Conservation (phyloP, 2,888 invertebrate species). For the Cyclophora punctaria region DNA sequence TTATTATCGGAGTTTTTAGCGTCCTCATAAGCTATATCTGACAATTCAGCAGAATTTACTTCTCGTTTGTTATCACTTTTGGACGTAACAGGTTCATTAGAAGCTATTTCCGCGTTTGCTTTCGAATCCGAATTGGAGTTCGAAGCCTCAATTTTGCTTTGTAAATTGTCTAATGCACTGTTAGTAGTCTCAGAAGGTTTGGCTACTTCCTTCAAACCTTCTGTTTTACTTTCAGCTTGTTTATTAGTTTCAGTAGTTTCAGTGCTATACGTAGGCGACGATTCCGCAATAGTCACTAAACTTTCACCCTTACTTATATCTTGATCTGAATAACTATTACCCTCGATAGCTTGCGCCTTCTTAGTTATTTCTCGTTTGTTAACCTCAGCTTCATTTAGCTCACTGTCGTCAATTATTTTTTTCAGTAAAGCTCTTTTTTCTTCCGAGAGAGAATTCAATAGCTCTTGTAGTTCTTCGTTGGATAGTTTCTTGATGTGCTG, state of each 20-base stretch:
- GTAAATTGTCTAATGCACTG: slow-evolving; percentile 14
- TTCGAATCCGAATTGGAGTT: slow-evolving; percentile 21
- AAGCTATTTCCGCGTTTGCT: slow-evolving; percentile 24
- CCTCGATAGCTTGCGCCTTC: slow-evolving; percentile 57
- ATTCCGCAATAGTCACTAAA: slow-evolving; percentile 29
- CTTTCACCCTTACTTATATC: slow-evolving; percentile 49
- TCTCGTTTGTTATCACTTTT: slow-evolving; percentile 57
- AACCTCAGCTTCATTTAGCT: slow-evolving; percentile 22
- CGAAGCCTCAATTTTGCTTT: slow-evolving; percentile 22
- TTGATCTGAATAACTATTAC: slow-evolving; percentile 47
- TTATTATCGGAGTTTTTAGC: slow-evolving; percentile 26
- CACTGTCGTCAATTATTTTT: slow-evolving; percentile 48
- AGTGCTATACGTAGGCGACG: slow-evolving; percentile 14
- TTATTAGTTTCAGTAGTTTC: slow-evolving; percentile 36
- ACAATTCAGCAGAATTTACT: slow-evolving; percentile 31
- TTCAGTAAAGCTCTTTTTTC: slow-evolving; percentile 56
- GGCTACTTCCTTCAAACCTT: slow-evolving; percentile 21
- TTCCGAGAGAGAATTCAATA: slow-evolving; percentile 51
- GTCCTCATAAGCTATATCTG: slow-evolving; percentile 23
- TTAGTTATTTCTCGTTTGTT: slow-evolving; percentile 66
- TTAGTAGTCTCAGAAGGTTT: no score
- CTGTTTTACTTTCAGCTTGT: slow-evolving; percentile 27
- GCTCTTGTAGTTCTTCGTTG: slow-evolving; percentile 50
- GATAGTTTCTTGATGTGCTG: slow-evolving; percentile 57
- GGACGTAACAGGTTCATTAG: slow-evolving; percentile 22